Conservation (phyloP, 2,888 invertebrate species). For the Abrostola tripartita region DNA sequence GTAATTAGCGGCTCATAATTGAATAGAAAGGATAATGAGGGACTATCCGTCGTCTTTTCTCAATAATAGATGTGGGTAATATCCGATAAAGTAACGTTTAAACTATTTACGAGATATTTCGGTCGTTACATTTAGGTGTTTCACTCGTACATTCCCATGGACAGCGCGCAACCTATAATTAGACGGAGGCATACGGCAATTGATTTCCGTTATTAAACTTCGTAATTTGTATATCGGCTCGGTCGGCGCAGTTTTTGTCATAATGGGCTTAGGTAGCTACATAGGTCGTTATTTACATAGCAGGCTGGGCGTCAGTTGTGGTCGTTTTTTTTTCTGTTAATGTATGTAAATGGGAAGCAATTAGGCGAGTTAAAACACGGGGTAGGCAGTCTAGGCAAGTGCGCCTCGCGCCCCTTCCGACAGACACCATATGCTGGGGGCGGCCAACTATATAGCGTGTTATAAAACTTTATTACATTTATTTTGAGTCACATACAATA, state of each 20-base stretch:
- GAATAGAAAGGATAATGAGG: slow-evolving; percentile 82
- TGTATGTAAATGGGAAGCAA: slow-evolving; percentile 88
- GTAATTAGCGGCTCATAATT: slow-evolving; percentile 82
- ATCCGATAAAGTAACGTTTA: slow-evolving; percentile 68
- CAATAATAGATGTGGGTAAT: slow-evolving; percentile 70
- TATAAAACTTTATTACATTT: slow-evolving; percentile 49
- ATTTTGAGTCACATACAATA: slow-evolving; percentile 36
- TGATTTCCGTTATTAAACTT: slow-evolving; percentile 80
- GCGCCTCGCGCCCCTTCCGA: slow-evolving; percentile 81
- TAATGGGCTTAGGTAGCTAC: slow-evolving; percentile 59
- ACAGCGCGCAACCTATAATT: slow-evolving; percentile 68
- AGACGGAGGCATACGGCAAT: slow-evolving; percentile 69
- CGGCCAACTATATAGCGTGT: slow-evolving; percentile 72
- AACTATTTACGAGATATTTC: slow-evolving; percentile 68
- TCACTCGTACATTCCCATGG: slow-evolving; percentile 67
- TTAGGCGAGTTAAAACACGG: slow-evolving; percentile 88
- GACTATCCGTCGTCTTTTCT: slow-evolving; percentile 69
- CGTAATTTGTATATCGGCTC: slow-evolving; percentile 72
- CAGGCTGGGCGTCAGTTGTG: slow-evolving; percentile 80
- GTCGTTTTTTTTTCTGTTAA: slow-evolving; percentile 84
- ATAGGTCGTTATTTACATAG: slow-evolving; percentile 77
- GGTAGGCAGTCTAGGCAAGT: slow-evolving; percentile 86
- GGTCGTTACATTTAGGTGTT: slow-evolving; percentile 44
- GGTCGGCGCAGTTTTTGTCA: slow-evolving; percentile 68
- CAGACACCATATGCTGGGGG: slow-evolving; percentile 83